A percentile compares a stretch with the other conserved stretches of the same genome.
phyloP scores from a whole-genome alignment of 2,888 invertebrate genomes.

The Drosophila meridiana region DNA sequence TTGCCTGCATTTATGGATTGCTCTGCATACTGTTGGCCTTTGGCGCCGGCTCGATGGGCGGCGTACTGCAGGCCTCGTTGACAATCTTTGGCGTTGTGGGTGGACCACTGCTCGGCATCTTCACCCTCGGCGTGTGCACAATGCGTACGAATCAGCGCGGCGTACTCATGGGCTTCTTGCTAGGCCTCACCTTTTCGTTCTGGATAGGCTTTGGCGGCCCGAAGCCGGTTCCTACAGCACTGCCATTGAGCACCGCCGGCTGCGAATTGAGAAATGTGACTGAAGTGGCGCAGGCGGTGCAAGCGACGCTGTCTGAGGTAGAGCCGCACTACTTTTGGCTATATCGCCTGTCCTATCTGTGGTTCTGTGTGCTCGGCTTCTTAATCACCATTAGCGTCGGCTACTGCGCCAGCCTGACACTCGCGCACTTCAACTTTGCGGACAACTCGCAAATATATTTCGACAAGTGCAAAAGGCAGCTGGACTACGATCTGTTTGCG shows the following conservation, averaged over 20 bases:
- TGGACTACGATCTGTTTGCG: constrained; percentile 87
- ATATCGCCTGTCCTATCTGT: constrained; percentile 91
- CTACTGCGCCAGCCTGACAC: constrained; percentile 85
- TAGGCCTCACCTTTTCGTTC: constrained; percentile 89
- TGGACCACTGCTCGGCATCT: constrained; percentile 93
- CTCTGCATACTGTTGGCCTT: constrained; percentile 93
- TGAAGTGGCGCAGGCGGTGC: constrained; percentile 28
- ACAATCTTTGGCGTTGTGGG: constrained; percentile 95
- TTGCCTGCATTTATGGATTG: constrained; percentile 91
- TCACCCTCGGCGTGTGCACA: constrained; percentile 93
- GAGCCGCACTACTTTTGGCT: constrained; percentile 85
- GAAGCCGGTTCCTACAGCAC: constrained; percentile 87
- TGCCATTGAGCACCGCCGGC: constrained; percentile 87
- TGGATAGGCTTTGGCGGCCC: constrained; percentile 95
- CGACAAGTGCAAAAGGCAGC: constrained; percentile 79
- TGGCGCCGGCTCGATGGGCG: constrained; percentile 92
- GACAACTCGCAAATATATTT: constrained; percentile 79
- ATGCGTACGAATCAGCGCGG: constrained; percentile 91
- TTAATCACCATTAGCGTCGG: constrained; percentile 86
- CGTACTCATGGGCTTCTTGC: constrained; percentile 88
- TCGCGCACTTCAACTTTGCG: constrained; percentile 81
- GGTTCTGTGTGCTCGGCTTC: constrained; percentile 88
- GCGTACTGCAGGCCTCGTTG: constrained; percentile 92
- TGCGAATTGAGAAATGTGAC: constrained; percentile 84
- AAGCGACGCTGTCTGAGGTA: constrained; percentile 16